A percentile compares a stretch with the other conserved stretches of the same genome.
These are phyloP conservation scores for Euleptes europaea DNA, from an alignment of 2,113 vertebrate species.

Conservation along the genomic window DNA sequence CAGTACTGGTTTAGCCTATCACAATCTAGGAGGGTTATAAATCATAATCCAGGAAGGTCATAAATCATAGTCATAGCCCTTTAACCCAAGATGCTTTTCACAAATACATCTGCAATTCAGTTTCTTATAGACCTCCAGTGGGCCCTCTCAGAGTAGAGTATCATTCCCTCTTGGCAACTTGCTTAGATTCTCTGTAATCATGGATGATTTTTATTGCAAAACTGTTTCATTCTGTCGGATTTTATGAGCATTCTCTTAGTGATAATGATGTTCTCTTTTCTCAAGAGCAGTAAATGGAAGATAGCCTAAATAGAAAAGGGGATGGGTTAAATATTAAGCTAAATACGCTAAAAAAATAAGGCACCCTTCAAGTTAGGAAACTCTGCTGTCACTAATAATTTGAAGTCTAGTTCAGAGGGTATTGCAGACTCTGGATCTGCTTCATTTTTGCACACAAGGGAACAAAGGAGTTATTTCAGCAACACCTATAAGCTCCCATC, in stretches of 20 bases:
- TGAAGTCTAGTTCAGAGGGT: background rate
- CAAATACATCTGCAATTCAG: background rate
- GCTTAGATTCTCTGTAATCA: background rate
- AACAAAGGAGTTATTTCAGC: no score
- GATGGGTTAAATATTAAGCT: background rate
- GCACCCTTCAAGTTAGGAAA: background rate
- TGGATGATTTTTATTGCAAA: background rate
- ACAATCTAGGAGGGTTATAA: background rate
- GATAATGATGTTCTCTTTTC: background rate
- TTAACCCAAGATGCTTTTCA: background rate
- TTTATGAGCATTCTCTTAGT: slow-evolving; percentile 6
- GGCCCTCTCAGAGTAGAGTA: background rate
- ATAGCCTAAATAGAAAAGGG: background rate
- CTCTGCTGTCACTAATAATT: background rate
- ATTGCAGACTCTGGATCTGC: no score
- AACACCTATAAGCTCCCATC: no score
- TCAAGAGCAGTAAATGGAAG: background rate
- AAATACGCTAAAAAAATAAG: background rate
- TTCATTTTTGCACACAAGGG: no score
- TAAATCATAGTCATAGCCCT: background rate
- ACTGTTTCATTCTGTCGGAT: background rate
- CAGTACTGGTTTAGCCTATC: background rate
- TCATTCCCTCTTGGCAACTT: background rate
- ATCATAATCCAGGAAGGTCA: background rate
- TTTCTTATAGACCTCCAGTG: background rate